Evolutionary conservation across 2,888 invertebrate species (phyloP).

Genomic region (Athripsodes cinereus): DNA sequence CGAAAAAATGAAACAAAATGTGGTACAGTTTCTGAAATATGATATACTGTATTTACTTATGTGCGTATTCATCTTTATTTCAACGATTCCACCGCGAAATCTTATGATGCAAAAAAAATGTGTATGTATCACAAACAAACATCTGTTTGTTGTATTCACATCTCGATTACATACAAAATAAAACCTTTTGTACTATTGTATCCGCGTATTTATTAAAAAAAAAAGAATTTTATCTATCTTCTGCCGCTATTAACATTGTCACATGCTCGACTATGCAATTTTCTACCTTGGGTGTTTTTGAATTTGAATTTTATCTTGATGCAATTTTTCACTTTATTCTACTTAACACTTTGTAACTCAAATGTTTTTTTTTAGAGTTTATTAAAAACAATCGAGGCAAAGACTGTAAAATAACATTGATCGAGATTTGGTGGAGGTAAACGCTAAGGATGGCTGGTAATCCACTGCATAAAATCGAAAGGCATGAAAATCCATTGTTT

Average conservation of each 20-base stretch:
- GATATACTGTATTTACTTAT: not conserved
- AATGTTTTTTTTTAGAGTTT: too few relatives aligned
- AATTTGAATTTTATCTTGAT: not conserved
- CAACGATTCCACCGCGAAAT: slow-evolving; percentile 1
- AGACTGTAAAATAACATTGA: too few relatives aligned
- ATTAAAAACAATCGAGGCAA: too few relatives aligned
- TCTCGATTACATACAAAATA: not conserved
- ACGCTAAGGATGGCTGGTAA: too few relatives aligned
- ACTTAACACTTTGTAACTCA: not conserved
- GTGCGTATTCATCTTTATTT: not conserved
- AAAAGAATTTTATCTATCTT: not conserved
- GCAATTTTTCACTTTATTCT: not conserved
- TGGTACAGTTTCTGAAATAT: not conserved
- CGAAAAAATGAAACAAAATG: too few relatives aligned
- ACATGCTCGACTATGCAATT: slow-evolving; percentile 2
- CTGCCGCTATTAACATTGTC: slow-evolving; percentile 1
- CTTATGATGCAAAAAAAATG: not conserved
- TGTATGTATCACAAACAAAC: not conserved
- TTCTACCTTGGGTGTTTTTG: not conserved
- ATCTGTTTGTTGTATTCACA: not conserved
- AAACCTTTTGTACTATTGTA: not conserved
- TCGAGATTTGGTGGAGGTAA: too few relatives aligned
- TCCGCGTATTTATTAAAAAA: not conserved
- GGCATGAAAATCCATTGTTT: too few relatives aligned
- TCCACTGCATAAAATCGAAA: too few relatives aligned